These are phyloP conservation scores for Heliocidaris erythrogramma DNA, from an alignment of 35 echinoderm and acorn worm species.

Conservation along the genomic window DNA sequence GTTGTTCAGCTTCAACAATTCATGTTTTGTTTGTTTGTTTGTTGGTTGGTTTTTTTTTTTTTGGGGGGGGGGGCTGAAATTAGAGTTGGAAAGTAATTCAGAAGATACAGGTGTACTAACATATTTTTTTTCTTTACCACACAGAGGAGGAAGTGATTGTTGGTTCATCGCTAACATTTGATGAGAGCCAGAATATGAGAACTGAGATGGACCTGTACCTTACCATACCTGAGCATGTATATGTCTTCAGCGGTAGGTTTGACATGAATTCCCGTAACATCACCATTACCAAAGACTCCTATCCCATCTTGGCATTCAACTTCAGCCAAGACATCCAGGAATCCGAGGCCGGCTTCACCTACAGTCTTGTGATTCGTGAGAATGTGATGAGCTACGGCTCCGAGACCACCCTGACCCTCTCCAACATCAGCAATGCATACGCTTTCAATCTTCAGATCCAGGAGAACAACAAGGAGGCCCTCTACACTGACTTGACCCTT, in stretches of 20 bases:
- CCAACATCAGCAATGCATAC: background rate
- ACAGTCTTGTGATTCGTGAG: background rate
- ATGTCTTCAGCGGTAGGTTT: background rate
- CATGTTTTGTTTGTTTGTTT: no score
- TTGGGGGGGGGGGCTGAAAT: background rate
- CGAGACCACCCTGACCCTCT: background rate
- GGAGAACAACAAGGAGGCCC: background rate
- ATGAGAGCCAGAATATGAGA: background rate
- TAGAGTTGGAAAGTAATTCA: background rate
- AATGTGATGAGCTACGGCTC: slow-evolving; percentile 1
- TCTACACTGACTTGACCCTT: background rate
- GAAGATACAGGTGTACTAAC: background rate
- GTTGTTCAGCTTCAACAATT: no score
- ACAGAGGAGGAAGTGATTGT: background rate
- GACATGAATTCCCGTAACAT: background rate
- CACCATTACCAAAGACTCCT: background rate
- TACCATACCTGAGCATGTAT: background rate
- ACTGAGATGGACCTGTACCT: background rate
- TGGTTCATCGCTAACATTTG: background rate
- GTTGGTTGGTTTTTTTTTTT: no score
- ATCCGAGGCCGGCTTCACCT: background rate
- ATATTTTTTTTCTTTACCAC: background rate
- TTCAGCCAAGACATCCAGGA: background rate
- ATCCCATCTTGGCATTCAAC: background rate
- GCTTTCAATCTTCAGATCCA: background rate